Base-by-base conservation (phyloP, 2,113 vertebrate species). In the Ctenomys sociabilis region DNA sequence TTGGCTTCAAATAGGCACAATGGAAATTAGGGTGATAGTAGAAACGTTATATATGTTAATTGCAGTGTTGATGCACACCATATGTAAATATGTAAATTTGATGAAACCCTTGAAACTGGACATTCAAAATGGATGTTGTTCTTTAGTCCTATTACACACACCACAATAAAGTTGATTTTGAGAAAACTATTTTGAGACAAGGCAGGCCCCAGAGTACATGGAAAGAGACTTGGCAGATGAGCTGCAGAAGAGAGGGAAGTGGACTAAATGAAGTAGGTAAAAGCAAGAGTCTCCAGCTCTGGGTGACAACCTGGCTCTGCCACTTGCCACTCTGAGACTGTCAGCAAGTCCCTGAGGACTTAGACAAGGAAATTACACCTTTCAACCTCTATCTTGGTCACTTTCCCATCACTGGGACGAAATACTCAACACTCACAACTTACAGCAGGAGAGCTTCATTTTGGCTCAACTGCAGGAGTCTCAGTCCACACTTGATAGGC, bases 71-170 rank as follows among this genome's bases (percentile, higher is more conserved):
- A 83, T 61, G 68, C 12, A 63, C 63, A 70, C 12, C 80, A 93
- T 11, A 22, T 43, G 10, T 78, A 22, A 28, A 9, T 81, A 40
- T 75, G 43, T 14, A 87, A 87, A 93, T 59, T 72, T 86, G 32
- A 93, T 16, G 91, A 88, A 89, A 68, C 12, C 26, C 57, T 95
- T 93, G 3, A 14, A 88, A 35, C 6, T 24, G 26, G 13, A 43
- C 54, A 24, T 37, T 92, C 95, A 63, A 92, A 96, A 90, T 40
- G 26, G 68, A 49, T n/a, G 40, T 90, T 96, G 88, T 32, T 13
- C 32, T 84, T 89, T 63, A 72, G 87, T 26, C 59, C 32, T 68
- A 57, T 86, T 61, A 77, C 11, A 52, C 12, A 77, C 11, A 52
- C 12, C 2, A 95, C 64, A 78, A n/a, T 82, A 87, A 90, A 93